Conservation (phyloP, 2,888 invertebrate species). For the Physocephala rufipes region DNA sequence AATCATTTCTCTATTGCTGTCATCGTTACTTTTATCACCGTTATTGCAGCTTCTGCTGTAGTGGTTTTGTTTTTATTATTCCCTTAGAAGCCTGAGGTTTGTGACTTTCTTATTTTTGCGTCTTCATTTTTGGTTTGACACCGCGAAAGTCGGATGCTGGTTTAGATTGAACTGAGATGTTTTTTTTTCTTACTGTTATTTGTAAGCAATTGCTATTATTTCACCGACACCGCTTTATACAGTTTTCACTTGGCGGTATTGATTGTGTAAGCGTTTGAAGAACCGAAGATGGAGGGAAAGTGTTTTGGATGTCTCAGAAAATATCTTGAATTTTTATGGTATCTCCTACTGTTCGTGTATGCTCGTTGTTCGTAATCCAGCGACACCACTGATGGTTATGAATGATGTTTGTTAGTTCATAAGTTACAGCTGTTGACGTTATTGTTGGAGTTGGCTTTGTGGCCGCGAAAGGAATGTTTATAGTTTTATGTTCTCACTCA, state of each 20-base stretch:
- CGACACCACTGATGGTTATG: conserved; percentile 9
- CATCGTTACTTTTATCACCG: neutral
- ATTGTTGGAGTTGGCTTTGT: neutral
- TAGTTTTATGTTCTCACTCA: neutral
- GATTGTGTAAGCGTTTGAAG: too few species aligned
- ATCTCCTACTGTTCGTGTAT: conserved; percentile 20
- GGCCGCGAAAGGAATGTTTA: neutral
- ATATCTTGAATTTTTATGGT: conserved; percentile 33
- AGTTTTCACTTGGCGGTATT: too few species aligned
- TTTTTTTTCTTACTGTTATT: conserved; percentile 15
- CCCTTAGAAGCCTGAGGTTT: neutral
- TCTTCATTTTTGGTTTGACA: conserved; percentile 4
- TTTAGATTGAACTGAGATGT: neutral
- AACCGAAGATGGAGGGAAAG: conserved; percentile 6
- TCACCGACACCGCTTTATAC: too few species aligned
- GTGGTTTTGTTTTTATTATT: neutral
- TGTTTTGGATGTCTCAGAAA: conserved; percentile 19
- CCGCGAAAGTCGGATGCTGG: conserved; percentile 30
- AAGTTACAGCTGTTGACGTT: neutral
- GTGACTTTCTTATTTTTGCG: conserved; percentile 3
- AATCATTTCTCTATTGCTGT: neutral
- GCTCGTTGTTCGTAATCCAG: neutral
- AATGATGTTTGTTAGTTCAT: conserved; percentile 8
- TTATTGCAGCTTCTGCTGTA: conserved; percentile 1
- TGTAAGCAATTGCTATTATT: neutral